Conservation (phyloP, 2,113 vertebrate genomes). For the Scomber japonicus region DNA sequence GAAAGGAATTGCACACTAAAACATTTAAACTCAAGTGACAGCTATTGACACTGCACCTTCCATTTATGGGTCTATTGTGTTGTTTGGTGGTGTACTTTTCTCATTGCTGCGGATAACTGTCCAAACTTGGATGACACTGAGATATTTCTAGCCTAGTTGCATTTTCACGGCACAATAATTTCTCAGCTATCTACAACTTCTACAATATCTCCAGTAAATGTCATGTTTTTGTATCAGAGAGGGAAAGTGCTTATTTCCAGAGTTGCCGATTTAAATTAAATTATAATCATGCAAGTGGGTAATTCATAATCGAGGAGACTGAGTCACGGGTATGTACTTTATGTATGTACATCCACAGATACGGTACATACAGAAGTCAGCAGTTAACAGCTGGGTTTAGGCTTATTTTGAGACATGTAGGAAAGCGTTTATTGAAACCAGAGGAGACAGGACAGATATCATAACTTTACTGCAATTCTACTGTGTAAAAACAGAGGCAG, state of each 20-base stretch:
- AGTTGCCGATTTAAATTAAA: neutral
- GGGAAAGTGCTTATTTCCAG: neutral
- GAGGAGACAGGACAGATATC: neutral
- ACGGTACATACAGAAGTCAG: neutral
- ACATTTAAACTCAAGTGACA: conserved; percentile 17
- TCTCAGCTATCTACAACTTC: conserved; percentile 11
- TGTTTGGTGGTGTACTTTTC: conserved; percentile 16
- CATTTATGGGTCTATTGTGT: conserved; percentile 14
- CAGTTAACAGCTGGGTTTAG: neutral
- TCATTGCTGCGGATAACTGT: conserved; percentile 24
- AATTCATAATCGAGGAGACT: neutral
- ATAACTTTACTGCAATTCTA: neutral
- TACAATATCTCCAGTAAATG: neutral
- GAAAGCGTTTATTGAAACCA: conserved; percentile 6
- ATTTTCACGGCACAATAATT: conserved; percentile 3
- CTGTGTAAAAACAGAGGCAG: too few species aligned
- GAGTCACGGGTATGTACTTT: neutral
- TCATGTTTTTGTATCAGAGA: conserved; percentile 14
- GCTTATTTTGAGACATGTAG: neutral
- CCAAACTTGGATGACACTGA: conserved; percentile 31
- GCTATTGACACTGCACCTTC: conserved; percentile 26
- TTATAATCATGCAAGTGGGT: neutral
- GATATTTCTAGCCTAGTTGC: conserved; percentile 25
- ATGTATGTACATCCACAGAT: neutral
- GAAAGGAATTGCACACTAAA: conserved; percentile 40